These are phyloP conservation scores for Rhabditophanes sp. DNA, from an alignment of 2,888 invertebrate genomes.

Conservation along the genomic window DNA sequence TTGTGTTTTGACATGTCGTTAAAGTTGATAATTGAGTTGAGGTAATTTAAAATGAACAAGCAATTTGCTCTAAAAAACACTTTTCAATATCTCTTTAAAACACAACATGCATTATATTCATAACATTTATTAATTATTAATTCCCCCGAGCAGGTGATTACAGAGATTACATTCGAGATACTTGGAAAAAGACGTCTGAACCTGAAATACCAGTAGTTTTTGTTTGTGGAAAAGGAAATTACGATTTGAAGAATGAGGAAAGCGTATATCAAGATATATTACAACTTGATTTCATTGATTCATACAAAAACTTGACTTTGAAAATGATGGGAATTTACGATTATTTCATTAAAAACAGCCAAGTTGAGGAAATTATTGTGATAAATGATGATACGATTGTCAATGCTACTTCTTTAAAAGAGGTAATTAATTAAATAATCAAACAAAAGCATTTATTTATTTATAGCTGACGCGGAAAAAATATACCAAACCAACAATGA, in stretches of 20 bases:
- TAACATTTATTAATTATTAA: constrained; percentile 3
- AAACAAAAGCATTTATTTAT: neutral
- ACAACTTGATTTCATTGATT: constrained; percentile 39
- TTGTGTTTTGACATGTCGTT: too few species aligned
- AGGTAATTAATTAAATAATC: too few species aligned
- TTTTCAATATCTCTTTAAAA: constrained; percentile 2
- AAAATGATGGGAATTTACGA: constrained; percentile 42
- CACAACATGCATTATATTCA: too few species aligned
- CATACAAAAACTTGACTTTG: constrained; percentile 36
- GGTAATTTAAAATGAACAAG: neutral
- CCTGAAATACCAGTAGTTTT: constrained; percentile 18
- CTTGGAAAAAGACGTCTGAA: constrained; percentile 29
- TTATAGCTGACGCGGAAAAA: neutral
- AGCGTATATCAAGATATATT: constrained; percentile 26
- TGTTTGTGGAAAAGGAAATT: constrained; percentile 13
- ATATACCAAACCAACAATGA: constrained; percentile 14
- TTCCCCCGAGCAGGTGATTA: constrained; percentile 4
- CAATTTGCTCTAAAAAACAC: neutral
- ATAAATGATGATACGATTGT: constrained; percentile 40
- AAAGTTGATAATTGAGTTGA: constrained; percentile 5
- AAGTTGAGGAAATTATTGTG: constrained; percentile 23
- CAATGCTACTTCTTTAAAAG: constrained; percentile 27
- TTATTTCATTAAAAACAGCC: constrained; percentile 19
- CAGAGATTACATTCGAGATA: constrained; percentile 22
- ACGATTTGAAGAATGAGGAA: constrained; percentile 11